Conservation (phyloP, 2,888 invertebrate species). For the Trachelus iudaicus region DNA sequence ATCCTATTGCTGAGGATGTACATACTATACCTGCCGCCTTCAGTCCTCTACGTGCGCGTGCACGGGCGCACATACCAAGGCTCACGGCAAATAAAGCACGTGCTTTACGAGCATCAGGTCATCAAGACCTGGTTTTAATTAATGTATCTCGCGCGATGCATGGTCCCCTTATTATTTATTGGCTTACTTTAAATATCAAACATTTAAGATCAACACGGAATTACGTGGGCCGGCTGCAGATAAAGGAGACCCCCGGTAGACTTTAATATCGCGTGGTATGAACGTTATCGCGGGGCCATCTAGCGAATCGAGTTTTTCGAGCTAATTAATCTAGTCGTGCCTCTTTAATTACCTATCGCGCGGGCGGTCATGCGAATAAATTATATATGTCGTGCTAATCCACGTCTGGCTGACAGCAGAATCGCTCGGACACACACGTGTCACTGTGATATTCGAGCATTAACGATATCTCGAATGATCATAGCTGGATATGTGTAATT, state of each 20-base stretch:
- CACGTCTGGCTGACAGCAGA: not conserved
- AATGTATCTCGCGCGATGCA: constrained; percentile 5
- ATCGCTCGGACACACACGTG: not conserved
- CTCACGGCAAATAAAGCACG: not conserved
- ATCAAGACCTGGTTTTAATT: not conserved
- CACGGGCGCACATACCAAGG: not conserved
- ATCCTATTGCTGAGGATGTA: not conserved
- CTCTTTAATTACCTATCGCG: constrained; percentile 39
- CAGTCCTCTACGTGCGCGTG: not conserved
- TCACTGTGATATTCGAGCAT: not conserved
- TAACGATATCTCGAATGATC: not conserved
- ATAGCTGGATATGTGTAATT: not conserved
- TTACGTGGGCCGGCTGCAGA: not conserved
- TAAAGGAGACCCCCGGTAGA: not conserved
- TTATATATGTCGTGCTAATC: constrained; percentile 34
- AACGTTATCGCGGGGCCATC: constrained; percentile 1
- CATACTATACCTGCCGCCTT: not conserved
- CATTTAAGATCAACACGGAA: constrained; percentile 1
- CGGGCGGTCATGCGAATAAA: constrained; percentile 35
- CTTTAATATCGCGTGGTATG: constrained; percentile 17
- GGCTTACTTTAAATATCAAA: not conserved
- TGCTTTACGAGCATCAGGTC: not conserved
- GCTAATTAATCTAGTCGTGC: constrained; percentile 43
- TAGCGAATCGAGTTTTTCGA: constrained; percentile 17
- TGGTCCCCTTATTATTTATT: constrained; percentile 2